phyloP scores from a whole-genome alignment of 2,888 invertebrate species.

The Leptogaster cylindrica region DNA sequence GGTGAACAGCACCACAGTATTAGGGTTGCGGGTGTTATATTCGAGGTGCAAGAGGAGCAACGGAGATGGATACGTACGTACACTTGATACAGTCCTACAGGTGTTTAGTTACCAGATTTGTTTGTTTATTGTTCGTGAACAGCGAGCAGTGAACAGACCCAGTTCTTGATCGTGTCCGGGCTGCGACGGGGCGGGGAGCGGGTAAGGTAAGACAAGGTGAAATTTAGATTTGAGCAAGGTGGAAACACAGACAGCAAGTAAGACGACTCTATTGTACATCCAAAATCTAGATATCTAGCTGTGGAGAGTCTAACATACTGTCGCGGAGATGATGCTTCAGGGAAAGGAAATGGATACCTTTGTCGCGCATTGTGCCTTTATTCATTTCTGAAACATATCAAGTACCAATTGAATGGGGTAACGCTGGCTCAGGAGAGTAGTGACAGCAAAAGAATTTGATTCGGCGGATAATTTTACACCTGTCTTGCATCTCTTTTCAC shows the following conservation, averaged over 20 bases:
- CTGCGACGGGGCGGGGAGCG: not conserved
- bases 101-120: conserved; percentile 4
- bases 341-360: conserved; percentile 20
- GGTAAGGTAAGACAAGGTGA: not conserved
- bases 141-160: not conserved
- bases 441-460: conserved; percentile 11
- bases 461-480: conserved; percentile 40
- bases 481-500: not conserved
- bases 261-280: not conserved
- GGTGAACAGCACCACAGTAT: no score
- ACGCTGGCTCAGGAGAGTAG: not conserved
- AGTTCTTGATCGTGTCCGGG: not conserved
- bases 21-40: no score
- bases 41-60: no score
- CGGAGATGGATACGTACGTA: not conserved
- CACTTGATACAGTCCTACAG: conserved; percentile 9
- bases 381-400: conserved; percentile 8
- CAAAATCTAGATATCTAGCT: no score
- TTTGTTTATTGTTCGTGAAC: conserved; percentile 7
- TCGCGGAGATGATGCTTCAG: no score
- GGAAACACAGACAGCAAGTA: not conserved
- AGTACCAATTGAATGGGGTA: not conserved
- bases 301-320: no score
- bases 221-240: not conserved
- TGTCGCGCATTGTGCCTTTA: not conserved